Base-by-base conservation (phyloP, 2,888 invertebrate species). In the Lasioglossum zephyrum region DNA sequence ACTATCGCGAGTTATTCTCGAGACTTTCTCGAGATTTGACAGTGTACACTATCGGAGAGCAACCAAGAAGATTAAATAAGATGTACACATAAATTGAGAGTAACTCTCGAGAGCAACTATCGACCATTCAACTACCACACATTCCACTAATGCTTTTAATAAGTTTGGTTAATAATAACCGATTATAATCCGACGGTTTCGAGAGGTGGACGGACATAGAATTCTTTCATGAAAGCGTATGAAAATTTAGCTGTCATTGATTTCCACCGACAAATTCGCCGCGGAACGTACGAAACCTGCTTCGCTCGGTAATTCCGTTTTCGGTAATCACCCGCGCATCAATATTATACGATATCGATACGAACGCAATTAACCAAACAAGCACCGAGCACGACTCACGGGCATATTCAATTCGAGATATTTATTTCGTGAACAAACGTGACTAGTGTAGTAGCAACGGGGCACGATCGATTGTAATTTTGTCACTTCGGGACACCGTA, bases 271-370 rank as follows among this genome's bases (percentile, higher is more conserved):
- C 31, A 72, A 83, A 83, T 75, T 79, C 72, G n/a, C 79, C 79
- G 22, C 74, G 49, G 69, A 36, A 77, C 39, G 41, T 49, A 49
- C 82, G 73, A 31, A 41, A 75, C 39, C 44, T 41, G 36, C 13
- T 49, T n/a, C 2, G 39, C 47, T 26, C 73, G 16, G 60, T 79
- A 78, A 84, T 79, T 70, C 69, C 63, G 79, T 79, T 85, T 79
- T 85, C 31, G 84, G 72, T 85, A 63, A 85, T 85, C 79, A 75
- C 36, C 70, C 36, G 69, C n/a, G 84, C 79, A 75, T 79, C 84
- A 72, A 85, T 79, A 72, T 83, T 79, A 84, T 79, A 85, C 79
- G 74, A 70, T 53, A 75, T 36, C 79, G 74, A 79, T 85, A 47
- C 53, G 74, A 83, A 83, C 26, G 72, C 84, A 79, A 85, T 85